Evolutionary conservation across 2,113 vertebrate species (phyloP), one percentile per base, ranked within the genome.

Genomic region (Chloropsis cyanopogon): DNA sequence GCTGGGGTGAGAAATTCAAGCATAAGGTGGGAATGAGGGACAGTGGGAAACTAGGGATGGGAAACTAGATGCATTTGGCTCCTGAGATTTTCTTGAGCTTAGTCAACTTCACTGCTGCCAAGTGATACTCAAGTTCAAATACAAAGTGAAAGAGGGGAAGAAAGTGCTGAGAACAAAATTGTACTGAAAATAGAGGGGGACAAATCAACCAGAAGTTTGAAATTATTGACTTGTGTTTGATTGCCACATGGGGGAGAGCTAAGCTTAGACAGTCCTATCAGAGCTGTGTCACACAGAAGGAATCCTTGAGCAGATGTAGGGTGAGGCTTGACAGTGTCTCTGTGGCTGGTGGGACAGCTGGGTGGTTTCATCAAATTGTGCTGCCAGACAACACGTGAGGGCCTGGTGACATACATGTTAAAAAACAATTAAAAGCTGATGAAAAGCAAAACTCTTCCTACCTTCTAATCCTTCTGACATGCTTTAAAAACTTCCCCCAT

Each of bases 221-320:
- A 91, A 69, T 53, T 1, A 24, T 21, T 75, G 50, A 72, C 56
- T 88, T 61, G 21, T 70, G 18, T 88, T 91, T 81, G 46, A 59
- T 91, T 96, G 72, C 95, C 92, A 86, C 53, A 2, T 89, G 91
- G 54, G 84, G 85, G 93, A 96, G 88, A 83, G 57, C 50, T 95
- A 84, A 82, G 63, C 63, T 82, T 70, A 37, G 87, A 39, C 20
- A 69, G 84, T 42, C 42, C 20, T 66, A 3, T 66, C 35, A 78
- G 78, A 56, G 31, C 75, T 65, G 11, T 73, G 39, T 59, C 42
- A 75, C 25, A 3, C 7, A 16, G 26, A 53, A 84, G 61, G 33
- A 86, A 56, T 57, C 61, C 53, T 78, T 77, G 64, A 86, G 57
- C 81, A 77, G 41, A 25, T 0, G 0, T 44, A 53, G 35, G 50